Evolutionary conservation across 2,888 invertebrate genomes (phyloP).

Genomic region (Didymodactylos carnosus): DNA sequence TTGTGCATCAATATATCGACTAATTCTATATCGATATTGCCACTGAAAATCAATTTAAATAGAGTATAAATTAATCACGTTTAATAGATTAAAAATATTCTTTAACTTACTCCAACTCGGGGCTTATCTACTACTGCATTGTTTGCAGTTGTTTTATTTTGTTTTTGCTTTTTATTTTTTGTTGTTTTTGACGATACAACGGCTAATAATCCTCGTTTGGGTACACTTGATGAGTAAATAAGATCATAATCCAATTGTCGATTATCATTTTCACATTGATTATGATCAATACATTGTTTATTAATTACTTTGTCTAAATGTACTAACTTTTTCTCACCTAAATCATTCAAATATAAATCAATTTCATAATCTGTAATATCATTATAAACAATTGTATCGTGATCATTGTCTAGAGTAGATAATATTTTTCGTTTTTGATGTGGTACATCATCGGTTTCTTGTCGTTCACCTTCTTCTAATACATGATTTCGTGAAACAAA

Average conservation of each 20-base stretch:
- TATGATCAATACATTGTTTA: too few species aligned
- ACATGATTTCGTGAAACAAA: too few species aligned
- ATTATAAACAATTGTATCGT: background rate
- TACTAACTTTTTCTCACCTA: too few species aligned
- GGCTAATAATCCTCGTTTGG: background rate
- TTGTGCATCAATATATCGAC: background rate
- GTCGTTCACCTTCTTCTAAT: too few species aligned
- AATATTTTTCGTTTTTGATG: background rate
- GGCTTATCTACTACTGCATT: background rate
- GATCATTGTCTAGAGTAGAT: background rate
- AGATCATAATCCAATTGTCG: background rate
- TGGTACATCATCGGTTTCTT: too few species aligned
- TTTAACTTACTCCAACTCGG: slow-evolving; percentile 6
- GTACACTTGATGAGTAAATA: background rate
- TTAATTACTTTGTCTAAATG: too few species aligned
- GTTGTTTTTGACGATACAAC: background rate
- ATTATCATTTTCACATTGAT: too few species aligned
- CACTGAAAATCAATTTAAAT: too few species aligned
- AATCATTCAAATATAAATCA: background rate
- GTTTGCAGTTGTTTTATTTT: background rate
- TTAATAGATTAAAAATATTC: too few species aligned
- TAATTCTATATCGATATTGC: slow-evolving; percentile 9
- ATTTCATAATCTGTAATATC: background rate
- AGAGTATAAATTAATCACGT: too few species aligned
- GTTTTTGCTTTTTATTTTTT: background rate